Percentiles rank a stretch among this genome's conserved stretches.
phyloP scores from a whole-genome alignment of 35 echinoderm and acorn worm genomes.

The Lytechinus variegatus region DNA sequence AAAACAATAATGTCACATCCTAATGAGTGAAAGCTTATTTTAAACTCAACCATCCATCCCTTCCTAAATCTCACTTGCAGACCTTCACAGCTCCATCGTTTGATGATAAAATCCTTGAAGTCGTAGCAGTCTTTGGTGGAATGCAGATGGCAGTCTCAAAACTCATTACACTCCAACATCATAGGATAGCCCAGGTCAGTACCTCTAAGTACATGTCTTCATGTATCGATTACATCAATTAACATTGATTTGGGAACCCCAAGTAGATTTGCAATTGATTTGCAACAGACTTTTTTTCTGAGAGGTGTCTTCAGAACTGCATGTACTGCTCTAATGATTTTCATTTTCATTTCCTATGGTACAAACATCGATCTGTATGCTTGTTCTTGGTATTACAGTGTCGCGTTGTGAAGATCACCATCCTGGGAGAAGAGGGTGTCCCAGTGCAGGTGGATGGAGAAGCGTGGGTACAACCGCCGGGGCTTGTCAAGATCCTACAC shows the following conservation, averaged over 20 bases:
- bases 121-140: conserved; percentile 95
- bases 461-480: conserved; percentile 90
- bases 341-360: too few species aligned
- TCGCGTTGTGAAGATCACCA: conserved; percentile 92
- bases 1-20: not conserved
- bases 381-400: conserved; percentile 54
- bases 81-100: conserved; percentile 97
- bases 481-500: conserved; percentile 91
- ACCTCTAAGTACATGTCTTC: not conserved
- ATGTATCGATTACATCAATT: too few species aligned
- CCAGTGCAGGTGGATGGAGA: conserved; percentile 96
- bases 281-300: too few species aligned
- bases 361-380: too few species aligned
- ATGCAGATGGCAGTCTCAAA: conserved; percentile 95
- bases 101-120: conserved; percentile 97
- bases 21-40: not conserved
- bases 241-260: too few species aligned
- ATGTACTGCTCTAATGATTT: too few species aligned
- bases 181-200: conserved; percentile 93
- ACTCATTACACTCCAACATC: conserved; percentile 95
- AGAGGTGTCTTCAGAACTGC: too few species aligned
- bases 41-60: not conserved
- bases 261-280: too few species aligned
- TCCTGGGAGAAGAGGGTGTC: conserved; percentile 83
- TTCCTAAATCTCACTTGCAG: conserved; percentile 39